A percentile compares a stretch with the other conserved stretches of the same genome.
Conservation (phyloP, 2,888 invertebrate species). For the Watsonalla binaria region DNA sequence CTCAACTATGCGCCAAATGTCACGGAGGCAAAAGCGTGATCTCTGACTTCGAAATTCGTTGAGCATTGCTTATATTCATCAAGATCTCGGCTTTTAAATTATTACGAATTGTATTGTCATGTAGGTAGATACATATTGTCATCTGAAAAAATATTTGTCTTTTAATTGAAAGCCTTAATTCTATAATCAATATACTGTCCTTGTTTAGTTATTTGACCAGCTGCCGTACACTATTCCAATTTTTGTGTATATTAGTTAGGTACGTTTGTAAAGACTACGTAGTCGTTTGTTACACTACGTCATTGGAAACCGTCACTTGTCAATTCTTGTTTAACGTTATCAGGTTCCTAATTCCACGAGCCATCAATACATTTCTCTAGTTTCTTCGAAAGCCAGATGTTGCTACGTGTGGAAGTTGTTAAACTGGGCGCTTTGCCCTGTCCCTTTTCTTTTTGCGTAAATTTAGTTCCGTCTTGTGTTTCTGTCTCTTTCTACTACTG, state of each 20-base stretch:
- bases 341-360: slow-evolving; percentile 47
- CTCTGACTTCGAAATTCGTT: slow-evolving; percentile 33
- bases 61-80: slow-evolving; percentile 16
- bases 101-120: background rate
- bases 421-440: slow-evolving; percentile 45
- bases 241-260: background rate
- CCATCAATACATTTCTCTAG: slow-evolving; percentile 57
- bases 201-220: slow-evolving; percentile 28
- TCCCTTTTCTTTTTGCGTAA: slow-evolving; percentile 59
- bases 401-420: slow-evolving; percentile 55
- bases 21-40: slow-evolving; percentile 59
- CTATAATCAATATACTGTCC: slow-evolving; percentile 33
- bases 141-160: slow-evolving; percentile 46
- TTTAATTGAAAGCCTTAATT: slow-evolving; percentile 36
- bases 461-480: slow-evolving; percentile 42
- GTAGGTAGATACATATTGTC: slow-evolving; percentile 23
- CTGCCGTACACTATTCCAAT: slow-evolving; percentile 10
- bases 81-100: slow-evolving; percentile 11
- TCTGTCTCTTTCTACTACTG: slow-evolving; percentile 45
- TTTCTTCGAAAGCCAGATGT: slow-evolving; percentile 61
- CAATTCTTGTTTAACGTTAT: slow-evolving; percentile 31
- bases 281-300: background rate
- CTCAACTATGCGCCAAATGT: slow-evolving; percentile 57
- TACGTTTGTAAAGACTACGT: background rate
- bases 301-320: slow-evolving; percentile 10